Base-by-base conservation (phyloP, 2,113 vertebrate species). In the Ailurus styani region DNA sequence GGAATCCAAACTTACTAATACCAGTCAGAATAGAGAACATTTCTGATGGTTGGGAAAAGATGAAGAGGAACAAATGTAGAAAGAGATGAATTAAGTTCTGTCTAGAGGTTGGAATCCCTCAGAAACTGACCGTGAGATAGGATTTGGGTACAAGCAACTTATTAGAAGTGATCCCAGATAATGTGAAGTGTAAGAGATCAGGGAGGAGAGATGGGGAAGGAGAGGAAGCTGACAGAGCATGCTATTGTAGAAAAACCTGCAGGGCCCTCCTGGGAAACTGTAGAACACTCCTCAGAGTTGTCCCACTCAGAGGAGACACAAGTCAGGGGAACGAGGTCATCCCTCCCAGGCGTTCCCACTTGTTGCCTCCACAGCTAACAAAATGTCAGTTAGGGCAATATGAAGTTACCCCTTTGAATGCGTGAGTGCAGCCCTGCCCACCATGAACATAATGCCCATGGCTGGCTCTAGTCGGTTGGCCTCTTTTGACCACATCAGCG, bases 1-100 rank as follows among this genome's bases (percentile, higher is more conserved):
- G 17, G 40, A 79, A 79, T 92, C 37, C 18, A 29, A 62, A 86
- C 83, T 96, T 86, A 50, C 5, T 90, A 66, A 93, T 23, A 45
- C 14, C 0, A 0, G 14, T 54, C 11, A 73, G n/a, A 73, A 42
- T 40, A 8, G 17, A 75, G 55, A 37, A 25, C 23, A 81, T 42
- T 78, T 90, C 34, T 78, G 14, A 85, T 42, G 29, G 13, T 66
- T 31, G 55, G 57, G 29, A 18, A 87, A 91, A 92, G 34, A 84
- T 27, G 17, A 86, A 40, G 60, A 50, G 37, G 40, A 81, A 66
- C 0, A 54, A 70, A 42, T 55, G 21, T 4, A 55, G 40, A 57
- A 27, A 90, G 25, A 25, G 60, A 55, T 55, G 18, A 73, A 47
- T 23, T 52, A 40, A 31, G 13, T 78, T 96, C n/a, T 40, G 17